Evolutionary conservation across 2,113 vertebrate genomes (phyloP).

Genomic region (Labrus mixtus): DNA sequence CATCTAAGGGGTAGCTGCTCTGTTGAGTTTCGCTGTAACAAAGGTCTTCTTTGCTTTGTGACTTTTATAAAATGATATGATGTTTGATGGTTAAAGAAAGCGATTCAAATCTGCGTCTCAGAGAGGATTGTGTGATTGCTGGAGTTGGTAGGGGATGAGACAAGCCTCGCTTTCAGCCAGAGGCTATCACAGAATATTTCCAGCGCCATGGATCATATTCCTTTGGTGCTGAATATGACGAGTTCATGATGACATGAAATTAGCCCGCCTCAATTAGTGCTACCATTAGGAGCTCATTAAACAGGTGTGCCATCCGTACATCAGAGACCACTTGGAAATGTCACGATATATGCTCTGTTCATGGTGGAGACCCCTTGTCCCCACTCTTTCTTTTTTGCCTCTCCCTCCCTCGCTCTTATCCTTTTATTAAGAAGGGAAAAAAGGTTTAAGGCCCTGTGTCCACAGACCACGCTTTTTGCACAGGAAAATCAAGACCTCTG

Average conservation of each 20-base stretch:
- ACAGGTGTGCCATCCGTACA: conserved; percentile 66
- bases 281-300: conserved; percentile 75
- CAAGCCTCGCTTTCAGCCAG: conserved; percentile 9
- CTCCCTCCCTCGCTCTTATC: background rate
- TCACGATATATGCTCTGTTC: conserved; percentile 43
- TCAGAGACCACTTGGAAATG: conserved; percentile 60
- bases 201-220: conserved; percentile 38
- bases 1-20: conserved; percentile 9
- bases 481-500: too few relatives aligned
- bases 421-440: background rate
- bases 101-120: conserved; percentile 2
- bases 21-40: conserved; percentile 13
- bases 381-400: background rate
- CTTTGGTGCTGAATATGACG: conserved; percentile 38
- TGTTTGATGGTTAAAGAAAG: background rate
- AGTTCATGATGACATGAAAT: conserved; percentile 69
- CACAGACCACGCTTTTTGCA: too few relatives aligned
- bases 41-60: background rate
- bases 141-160: conserved; percentile 13
- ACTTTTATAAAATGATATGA: conserved; percentile 9
- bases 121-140: conserved; percentile 10
- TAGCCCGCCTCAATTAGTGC: conserved; percentile 69
- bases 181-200: conserved; percentile 24
- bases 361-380: conserved; percentile 3
- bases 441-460: too few relatives aligned